Evolutionary conservation across 2,888 invertebrate genomes (phyloP), one percentile per base, ranked within the genome.

Genomic region (Plemyria rubiginata): DNA sequence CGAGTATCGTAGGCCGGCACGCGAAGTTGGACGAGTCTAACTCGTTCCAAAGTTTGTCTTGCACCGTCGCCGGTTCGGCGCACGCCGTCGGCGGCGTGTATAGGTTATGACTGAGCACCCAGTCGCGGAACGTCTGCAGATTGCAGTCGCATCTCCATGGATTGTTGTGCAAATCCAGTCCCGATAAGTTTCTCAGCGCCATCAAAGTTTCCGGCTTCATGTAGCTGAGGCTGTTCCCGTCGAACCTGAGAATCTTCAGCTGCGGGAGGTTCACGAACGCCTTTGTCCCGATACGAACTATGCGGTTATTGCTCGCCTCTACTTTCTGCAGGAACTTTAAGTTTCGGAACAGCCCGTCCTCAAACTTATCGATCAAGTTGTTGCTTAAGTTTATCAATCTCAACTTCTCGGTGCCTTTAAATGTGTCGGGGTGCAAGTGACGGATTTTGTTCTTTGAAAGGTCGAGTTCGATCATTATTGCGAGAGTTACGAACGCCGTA

Each of bases 91-190:
- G 95, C 8, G 95, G 93, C 11, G 96, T 96, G 77, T 97, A 96
- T 59, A 98, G 91, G 64, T 96, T 96, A 68, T 94, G 94, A 70
- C 94, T 93, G 59, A 96, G 94, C 64, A 95, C 95, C 94, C 96
- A 97, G 77, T 96, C 95, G 43, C 97, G 94, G 73, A 98, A 96
- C 54, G 94, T 93, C 79, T 96, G 95, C 68, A 98, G 88, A 72
- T 96, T 95, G 82, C 98, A 98, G 77, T 98, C 97, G 84, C 98
- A 98, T 62, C 96, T 94, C 98, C 98, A 98, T 0, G 96, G 96
- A 83, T 98, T 98, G 70, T 95, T 95, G 75, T 95, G 95, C 48
- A 98, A 89, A 74, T 96, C 96, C 43, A 98, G 87, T 59, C 96
- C 96, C 29, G 94, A 94, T 61, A 98, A 90, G 78, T 95, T 95